Percentiles rank a stretch among this genome's conserved stretches.
phyloP scores from a whole-genome alignment of 2,113 vertebrate species.

The Macquaria australasica region DNA sequence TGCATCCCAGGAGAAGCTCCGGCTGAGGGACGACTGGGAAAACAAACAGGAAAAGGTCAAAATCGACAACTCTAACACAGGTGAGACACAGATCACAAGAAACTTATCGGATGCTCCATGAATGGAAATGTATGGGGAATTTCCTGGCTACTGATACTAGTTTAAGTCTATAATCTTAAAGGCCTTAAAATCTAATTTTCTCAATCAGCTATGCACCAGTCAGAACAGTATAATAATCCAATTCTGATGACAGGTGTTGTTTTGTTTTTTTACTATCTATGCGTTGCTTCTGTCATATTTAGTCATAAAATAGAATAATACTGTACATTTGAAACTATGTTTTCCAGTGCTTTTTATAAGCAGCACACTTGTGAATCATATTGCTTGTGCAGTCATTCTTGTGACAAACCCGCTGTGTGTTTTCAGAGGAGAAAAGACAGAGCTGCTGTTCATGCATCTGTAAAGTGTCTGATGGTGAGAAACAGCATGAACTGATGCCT shows the following conservation, averaged over 20 bases:
- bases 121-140: background rate
- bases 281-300: background rate
- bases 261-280: background rate
- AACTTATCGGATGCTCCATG: background rate
- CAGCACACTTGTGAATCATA: background rate
- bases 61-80: background rate
- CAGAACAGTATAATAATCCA: background rate
- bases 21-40: background rate
- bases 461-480: slow-evolving; percentile 11
- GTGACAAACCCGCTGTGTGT: background rate
- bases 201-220: too few relatives aligned
- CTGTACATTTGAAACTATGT: background rate
- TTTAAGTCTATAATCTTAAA: background rate
- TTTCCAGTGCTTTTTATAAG: background rate
- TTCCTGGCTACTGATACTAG: background rate
- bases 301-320: background rate
- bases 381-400: background rate
- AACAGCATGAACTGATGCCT: slow-evolving; percentile 51
- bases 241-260: background rate
- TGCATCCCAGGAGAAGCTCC: background rate
- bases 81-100: slow-evolving; percentile 31
- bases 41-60: slow-evolving; percentile 1
- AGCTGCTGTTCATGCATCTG: slow-evolving; percentile 26
- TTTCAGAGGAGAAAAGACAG: slow-evolving; percentile 55
- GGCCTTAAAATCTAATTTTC: background rate